Evolutionary conservation across 2,888 invertebrate species (phyloP).

Genomic region (Crepidodera aurea): DNA sequence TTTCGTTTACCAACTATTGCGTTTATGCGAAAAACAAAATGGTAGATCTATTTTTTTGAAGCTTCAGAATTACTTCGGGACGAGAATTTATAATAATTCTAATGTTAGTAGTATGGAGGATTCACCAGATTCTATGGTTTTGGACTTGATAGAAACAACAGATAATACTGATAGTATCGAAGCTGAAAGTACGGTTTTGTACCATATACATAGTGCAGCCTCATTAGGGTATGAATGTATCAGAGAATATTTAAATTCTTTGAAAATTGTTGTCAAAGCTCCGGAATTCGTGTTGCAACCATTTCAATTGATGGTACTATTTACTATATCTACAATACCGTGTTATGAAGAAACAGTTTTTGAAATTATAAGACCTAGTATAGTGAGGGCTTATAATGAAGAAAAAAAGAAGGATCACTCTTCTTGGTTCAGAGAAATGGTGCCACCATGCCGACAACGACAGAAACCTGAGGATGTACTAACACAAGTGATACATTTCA

Average conservation of each 20-base stretch:
- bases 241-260: constrained; percentile 60
- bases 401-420: constrained; percentile 54
- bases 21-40: constrained; percentile 63
- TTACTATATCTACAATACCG: constrained; percentile 63
- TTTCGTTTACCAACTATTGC: constrained; percentile 72
- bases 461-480: constrained; percentile 60
- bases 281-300: constrained; percentile 70
- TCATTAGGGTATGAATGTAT: constrained; percentile 60
- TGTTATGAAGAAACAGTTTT: constrained; percentile 62
- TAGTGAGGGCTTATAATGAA: constrained; percentile 54
- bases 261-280: constrained; percentile 64
- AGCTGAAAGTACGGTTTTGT: constrained; percentile 69
- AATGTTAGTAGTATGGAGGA: constrained; percentile 37
- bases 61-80: constrained; percentile 57
- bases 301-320: constrained; percentile 69
- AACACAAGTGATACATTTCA: constrained; percentile 61
- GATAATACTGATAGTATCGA: constrained; percentile 65
- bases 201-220: constrained; percentile 65
- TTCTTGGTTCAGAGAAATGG: constrained; percentile 67
- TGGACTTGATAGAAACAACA: constrained; percentile 59
- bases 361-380: constrained; percentile 57
- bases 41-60: constrained; percentile 54
- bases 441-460: too few species aligned
- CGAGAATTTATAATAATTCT: constrained; percentile 51
- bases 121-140: constrained; percentile 46